These are phyloP conservation scores for Hesperophylax magnus DNA, from an alignment of 1,140 invertebrate genomes.

Conservation along the genomic window DNA sequence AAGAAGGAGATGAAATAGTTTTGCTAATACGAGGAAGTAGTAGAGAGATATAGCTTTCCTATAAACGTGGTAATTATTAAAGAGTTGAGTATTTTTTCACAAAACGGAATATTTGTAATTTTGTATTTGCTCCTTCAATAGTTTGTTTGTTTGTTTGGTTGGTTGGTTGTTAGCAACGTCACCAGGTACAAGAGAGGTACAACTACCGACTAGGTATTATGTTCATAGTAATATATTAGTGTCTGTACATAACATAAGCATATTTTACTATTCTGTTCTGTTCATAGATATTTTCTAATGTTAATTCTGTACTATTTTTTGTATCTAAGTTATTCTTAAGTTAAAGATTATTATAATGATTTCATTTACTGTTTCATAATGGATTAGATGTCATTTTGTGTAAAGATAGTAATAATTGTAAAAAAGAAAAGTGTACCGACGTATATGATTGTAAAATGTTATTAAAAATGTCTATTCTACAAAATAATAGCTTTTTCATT, in stretches of 20 bases:
- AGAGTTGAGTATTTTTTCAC: constrained; percentile 48
- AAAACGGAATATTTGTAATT: constrained; percentile 39
- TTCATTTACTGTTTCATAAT: constrained; percentile 43
- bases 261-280: constrained; percentile 35
- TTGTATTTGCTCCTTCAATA: constrained; percentile 18
- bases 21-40: constrained; percentile 23
- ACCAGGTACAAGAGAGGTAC: neutral
- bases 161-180: neutral
- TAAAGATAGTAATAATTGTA: constrained; percentile 56
- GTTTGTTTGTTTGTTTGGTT: too few species aligned
- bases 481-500: constrained; percentile 39
- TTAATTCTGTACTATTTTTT: constrained; percentile 49
- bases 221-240: neutral
- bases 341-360: constrained; percentile 25
- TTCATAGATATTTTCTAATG: constrained; percentile 40
- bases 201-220: neutral
- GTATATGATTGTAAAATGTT: constrained; percentile 58
- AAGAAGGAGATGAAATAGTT: constrained; percentile 40
- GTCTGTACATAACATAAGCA: constrained; percentile 39
- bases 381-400: constrained; percentile 48
- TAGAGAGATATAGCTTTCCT: constrained; percentile 33
- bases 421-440: constrained; percentile 52
- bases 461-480: constrained; percentile 58
- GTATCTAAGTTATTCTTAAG: constrained; percentile 37
- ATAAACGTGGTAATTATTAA: constrained; percentile 33